phyloP scores from a whole-genome alignment of 2,797 vertebrate species.

The Melanotaenia parkinsoni region DNA sequence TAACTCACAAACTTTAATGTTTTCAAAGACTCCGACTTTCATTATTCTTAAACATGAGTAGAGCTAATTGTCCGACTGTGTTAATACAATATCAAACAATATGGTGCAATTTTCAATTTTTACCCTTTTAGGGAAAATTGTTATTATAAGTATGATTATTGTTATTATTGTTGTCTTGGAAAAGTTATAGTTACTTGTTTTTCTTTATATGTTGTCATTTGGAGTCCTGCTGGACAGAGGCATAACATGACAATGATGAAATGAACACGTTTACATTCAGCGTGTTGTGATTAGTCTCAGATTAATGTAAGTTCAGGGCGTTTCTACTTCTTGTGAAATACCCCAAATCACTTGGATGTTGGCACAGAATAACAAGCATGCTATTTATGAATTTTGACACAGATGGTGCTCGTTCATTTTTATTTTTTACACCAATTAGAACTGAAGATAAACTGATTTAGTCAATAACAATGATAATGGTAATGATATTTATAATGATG shows the following conservation, averaged over 20 bases:
- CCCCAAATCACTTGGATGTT: constrained; percentile 40
- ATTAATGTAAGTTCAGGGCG: constrained; percentile 48
- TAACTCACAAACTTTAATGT: constrained; percentile 32
- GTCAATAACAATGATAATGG: constrained; percentile 82
- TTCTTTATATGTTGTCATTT: constrained; percentile 77
- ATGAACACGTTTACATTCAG: constrained; percentile 68
- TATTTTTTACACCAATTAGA: constrained; percentile 62
- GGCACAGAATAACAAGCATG: constrained; percentile 65
- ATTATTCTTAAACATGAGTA: constrained; percentile 51
- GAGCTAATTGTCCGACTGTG: constrained; percentile 54
- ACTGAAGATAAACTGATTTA: constrained; percentile 65
- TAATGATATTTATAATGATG: constrained; percentile 86
- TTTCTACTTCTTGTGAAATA: constrained; percentile 43
- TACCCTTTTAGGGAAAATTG: constrained; percentile 56
- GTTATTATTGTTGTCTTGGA: constrained; percentile 84
- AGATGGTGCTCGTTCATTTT: constrained; percentile 73
- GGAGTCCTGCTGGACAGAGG: constrained; percentile 88
- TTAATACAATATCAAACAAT: constrained; percentile 74
- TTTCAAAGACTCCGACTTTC: constrained; percentile 43
- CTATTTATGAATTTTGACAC: constrained; percentile 78
- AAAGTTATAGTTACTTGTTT: constrained; percentile 57
- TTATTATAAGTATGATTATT: constrained; percentile 86
- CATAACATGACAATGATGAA: constrained; percentile 78
- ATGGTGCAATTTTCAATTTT: constrained; percentile 75
- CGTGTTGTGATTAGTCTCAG: constrained; percentile 52